These are phyloP conservation scores for Apteryx owenii DNA, from an alignment of 2,113 vertebrate genomes.

Conservation along the genomic window DNA sequence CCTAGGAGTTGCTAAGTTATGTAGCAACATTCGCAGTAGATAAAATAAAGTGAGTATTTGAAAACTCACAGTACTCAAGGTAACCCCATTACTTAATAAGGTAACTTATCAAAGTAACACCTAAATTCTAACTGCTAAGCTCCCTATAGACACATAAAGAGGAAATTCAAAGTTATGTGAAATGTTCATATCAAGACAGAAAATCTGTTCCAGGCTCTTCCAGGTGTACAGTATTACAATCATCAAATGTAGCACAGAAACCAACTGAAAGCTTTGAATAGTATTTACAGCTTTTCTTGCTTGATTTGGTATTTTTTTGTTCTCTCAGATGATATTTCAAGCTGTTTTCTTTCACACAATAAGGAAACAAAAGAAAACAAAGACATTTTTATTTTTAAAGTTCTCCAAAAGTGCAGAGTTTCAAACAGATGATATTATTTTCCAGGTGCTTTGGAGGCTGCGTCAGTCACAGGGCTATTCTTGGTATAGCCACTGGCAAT, in stretches of 20 bases:
- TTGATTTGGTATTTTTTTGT: background rate
- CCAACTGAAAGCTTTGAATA: background rate
- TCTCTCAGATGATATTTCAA: background rate
- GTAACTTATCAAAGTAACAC: background rate
- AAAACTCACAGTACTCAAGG: background rate
- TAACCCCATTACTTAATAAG: background rate
- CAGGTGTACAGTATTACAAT: background rate
- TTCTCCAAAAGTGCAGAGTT: background rate
- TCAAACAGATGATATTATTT: background rate
- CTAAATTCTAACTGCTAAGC: background rate
- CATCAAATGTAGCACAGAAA: background rate
- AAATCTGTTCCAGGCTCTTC: background rate
- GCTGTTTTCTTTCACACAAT: background rate
- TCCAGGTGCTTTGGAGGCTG: background rate
- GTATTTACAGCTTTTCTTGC: background rate
- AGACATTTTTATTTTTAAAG: background rate
- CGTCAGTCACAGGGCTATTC: conserved; percentile 8
- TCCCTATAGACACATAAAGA: background rate
- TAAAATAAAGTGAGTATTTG: background rate
- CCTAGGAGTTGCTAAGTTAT: background rate
- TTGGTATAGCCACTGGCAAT: conserved; percentile 16
- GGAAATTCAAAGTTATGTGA: background rate
- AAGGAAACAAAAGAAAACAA: background rate
- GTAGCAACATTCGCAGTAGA: background rate
- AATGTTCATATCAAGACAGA: background rate